Base-by-base conservation (phyloP, 2,113 vertebrate genomes). In the Craseonycteris thonglongyai region DNA sequence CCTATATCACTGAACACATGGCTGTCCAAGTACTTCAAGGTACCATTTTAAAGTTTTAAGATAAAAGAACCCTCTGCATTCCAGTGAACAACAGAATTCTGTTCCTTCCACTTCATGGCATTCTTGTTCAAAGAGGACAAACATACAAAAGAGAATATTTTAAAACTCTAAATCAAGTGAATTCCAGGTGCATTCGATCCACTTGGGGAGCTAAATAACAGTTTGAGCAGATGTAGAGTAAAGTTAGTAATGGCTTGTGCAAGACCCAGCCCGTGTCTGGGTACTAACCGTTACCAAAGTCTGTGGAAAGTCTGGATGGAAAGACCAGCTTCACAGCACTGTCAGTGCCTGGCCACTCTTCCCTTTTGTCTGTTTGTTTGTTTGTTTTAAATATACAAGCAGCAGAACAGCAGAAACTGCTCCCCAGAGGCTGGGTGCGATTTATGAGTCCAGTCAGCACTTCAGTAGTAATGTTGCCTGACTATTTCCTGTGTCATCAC, bases 401-500 rank as follows among this genome's bases (percentile, higher is more conserved):
- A 94, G 90, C 69, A 92, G n/a, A 93, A 96, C 96, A 96, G 95
- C 95, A 96, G 95, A 95, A 95, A 95, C 71, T 80, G 90, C 86
- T 97, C 96, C 85, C 95, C 47, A 78, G 95, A 95, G 95, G 58
- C 63, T 15, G 61, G 63, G 76, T 66, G 82, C 93, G 87, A 96
- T 96, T 96, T 97, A 97, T 88, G 94, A 85, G 95, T 93, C 90
- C 90, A 92, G 93, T 95, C 97, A 96, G 95, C 95, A 94, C 81
- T 95, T 97, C 21, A 26, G 88, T 54, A 92, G 95, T 93, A 92
- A 86, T 35, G 58, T 56, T 93, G 96, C 96, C 90, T 89, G 51
- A 85, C 97, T 97, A 96, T 96, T 97, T 97, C 97, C 97, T 93
- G 95, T 94, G 96, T 97, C 92, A 96, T 95, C 97, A 88, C 78